Percentiles rank a stretch among this genome's conserved stretches.
These are phyloP conservation scores for Telmatherina bonti DNA, from an alignment of 2,797 vertebrate species.

Conservation along the genomic window DNA sequence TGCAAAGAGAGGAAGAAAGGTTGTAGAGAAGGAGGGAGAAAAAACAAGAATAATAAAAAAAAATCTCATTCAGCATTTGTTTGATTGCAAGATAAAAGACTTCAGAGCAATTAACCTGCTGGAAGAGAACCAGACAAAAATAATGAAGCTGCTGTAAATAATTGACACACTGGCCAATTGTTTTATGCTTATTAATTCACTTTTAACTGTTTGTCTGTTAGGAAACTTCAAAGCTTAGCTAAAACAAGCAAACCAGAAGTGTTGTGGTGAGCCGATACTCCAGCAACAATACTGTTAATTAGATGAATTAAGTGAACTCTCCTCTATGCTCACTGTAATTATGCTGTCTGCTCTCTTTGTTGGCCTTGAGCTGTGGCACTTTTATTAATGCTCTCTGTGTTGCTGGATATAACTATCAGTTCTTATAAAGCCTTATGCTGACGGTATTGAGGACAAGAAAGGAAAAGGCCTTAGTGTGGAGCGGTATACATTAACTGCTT, in stretches of 20 bases:
- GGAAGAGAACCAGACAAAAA: slow-evolving; percentile 47
- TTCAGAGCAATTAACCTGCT: slow-evolving; percentile 55
- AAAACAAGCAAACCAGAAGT: slow-evolving; percentile 21
- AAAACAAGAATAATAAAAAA: slow-evolving; percentile 29
- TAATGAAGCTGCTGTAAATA: slow-evolving; percentile 62
- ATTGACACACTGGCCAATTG: slow-evolving; percentile 54
- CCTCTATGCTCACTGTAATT: slow-evolving; percentile 17
- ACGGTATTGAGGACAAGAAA: slow-evolving; percentile 6
- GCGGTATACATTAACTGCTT: background rate
- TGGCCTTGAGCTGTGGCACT: slow-evolving; percentile 31
- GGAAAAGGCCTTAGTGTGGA: background rate
- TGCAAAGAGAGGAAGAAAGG: slow-evolving; percentile 17
- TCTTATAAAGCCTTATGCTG: slow-evolving; percentile 16
- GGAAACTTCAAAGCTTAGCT: slow-evolving; percentile 51
- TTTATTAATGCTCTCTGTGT: slow-evolving; percentile 27
- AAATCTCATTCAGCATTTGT: slow-evolving; percentile 16
- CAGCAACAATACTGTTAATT: slow-evolving; percentile 37
- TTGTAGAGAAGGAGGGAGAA: slow-evolving; percentile 4
- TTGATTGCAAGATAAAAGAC: slow-evolving; percentile 52
- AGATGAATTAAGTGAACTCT: slow-evolving; percentile 46
- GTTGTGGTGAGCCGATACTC: slow-evolving; percentile 11
- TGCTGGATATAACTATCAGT: slow-evolving; percentile 16
- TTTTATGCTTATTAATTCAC: slow-evolving; percentile 56
- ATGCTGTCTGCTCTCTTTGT: slow-evolving; percentile 29
- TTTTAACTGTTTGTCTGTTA: slow-evolving; percentile 55